These are phyloP conservation scores for Platalea minor DNA, from an alignment of 2,797 vertebrate species.

Conservation along the genomic window DNA sequence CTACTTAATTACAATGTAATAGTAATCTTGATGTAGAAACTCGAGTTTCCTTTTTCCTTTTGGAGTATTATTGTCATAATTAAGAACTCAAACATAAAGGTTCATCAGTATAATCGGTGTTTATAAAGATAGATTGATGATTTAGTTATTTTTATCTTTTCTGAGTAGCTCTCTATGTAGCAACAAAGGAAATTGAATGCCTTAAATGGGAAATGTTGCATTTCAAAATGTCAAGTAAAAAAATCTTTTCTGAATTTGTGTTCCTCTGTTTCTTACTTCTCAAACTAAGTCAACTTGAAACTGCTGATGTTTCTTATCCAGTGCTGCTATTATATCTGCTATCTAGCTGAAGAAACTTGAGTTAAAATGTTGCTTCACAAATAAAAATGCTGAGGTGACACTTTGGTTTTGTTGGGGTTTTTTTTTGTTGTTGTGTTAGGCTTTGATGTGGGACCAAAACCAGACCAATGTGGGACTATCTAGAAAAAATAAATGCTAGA, in stretches of 20 bases:
- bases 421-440: background rate
- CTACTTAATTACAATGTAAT: background rate
- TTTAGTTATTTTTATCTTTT: background rate
- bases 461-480: background rate
- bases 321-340: background rate
- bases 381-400: background rate
- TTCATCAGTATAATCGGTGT: background rate
- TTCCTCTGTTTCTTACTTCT: background rate
- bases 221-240: background rate
- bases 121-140: background rate
- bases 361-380: background rate
- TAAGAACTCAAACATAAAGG: background rate
- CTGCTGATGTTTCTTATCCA: background rate
- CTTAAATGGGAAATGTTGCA: background rate
- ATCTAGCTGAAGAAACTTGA: background rate
- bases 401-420: background rate
- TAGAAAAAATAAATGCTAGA: background rate
- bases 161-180: background rate
- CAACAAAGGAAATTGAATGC: background rate
- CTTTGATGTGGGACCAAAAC: background rate
- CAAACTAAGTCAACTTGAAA: background rate
- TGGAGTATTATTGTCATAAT: background rate
- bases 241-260: background rate
- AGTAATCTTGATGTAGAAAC: background rate
- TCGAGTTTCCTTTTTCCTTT: background rate